Evolutionary conservation across 2,888 invertebrate genomes (phyloP).

Genomic region (Diplolepis rosae): DNA sequence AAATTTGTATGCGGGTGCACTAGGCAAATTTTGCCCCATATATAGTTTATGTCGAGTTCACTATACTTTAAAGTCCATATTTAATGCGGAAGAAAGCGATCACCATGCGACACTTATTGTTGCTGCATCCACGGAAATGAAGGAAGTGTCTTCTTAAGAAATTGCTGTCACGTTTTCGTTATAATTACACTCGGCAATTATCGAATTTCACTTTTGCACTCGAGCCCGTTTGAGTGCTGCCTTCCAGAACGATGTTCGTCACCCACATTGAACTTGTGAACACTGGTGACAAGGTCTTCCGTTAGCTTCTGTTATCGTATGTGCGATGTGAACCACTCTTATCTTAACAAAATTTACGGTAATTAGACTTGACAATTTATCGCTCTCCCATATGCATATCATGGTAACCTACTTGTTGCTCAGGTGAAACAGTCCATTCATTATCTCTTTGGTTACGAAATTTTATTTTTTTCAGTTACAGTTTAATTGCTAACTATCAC

Average conservation of each 20-base stretch:
- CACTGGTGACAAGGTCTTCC: slow-evolving; percentile 44
- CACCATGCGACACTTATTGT: slow-evolving; percentile 7
- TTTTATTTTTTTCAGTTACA: slow-evolving; percentile 12
- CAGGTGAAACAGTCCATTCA: slow-evolving; percentile 15
- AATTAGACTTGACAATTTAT: slow-evolving; percentile 24
- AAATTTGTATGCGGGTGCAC: neutral
- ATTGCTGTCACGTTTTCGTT: slow-evolving; percentile 36
- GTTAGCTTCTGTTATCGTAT: slow-evolving; percentile 6
- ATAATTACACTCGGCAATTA: slow-evolving; percentile 34
- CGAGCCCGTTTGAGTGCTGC: slow-evolving; percentile 6
- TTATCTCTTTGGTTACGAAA: slow-evolving; percentile 16
- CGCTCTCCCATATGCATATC: slow-evolving; percentile 16
- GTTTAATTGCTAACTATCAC: slow-evolving; percentile 3
- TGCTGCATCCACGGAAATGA: neutral
- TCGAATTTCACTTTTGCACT: slow-evolving; percentile 54
- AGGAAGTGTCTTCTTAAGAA: slow-evolving; percentile 25
- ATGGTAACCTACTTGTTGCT: slow-evolving; percentile 18
- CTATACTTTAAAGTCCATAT: neutral
- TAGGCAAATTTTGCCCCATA: too few species aligned
- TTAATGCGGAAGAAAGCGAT: slow-evolving; percentile 20
- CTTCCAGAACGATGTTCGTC: neutral
- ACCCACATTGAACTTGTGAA: slow-evolving; percentile 40
- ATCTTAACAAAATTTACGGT: slow-evolving; percentile 17
- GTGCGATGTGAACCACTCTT: neutral
- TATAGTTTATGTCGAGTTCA: neutral